These are phyloP conservation scores for Nycticorax nycticorax DNA, from an alignment of 2,113 vertebrate species.

Conservation along the genomic window DNA sequence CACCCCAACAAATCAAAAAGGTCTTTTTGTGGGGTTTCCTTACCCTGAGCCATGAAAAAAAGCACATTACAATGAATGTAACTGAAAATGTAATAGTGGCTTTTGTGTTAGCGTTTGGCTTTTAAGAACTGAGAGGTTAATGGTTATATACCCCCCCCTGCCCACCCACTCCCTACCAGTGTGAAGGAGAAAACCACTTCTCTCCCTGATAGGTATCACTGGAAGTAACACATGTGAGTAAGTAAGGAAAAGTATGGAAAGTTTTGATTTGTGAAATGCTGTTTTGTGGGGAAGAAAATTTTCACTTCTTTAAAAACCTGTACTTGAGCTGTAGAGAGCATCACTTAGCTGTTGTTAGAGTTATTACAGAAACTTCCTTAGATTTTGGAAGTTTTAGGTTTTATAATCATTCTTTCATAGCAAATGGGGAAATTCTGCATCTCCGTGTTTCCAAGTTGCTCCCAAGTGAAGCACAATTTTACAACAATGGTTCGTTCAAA, in stretches of 20 bases:
- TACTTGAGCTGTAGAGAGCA: neutral
- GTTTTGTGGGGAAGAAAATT: neutral
- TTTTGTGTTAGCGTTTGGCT: neutral
- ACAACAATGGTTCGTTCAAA: neutral
- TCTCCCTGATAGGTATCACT: neutral
- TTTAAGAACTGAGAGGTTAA: neutral
- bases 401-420: neutral
- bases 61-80: neutral
- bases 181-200: neutral
- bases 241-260: neutral
- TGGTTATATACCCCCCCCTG: neutral
- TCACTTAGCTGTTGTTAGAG: neutral
- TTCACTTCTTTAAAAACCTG: neutral
- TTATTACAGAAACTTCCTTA: neutral
- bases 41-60: neutral
- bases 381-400: neutral
- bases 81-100: neutral
- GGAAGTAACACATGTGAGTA: neutral
- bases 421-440: neutral
- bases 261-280: neutral
- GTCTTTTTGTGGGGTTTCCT: neutral
- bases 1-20: neutral
- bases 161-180: neutral
- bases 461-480: neutral
- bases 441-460: neutral